Evolutionary conservation across 2,797 vertebrate species (phyloP).

Genomic region (Amphiprion clarkii): DNA sequence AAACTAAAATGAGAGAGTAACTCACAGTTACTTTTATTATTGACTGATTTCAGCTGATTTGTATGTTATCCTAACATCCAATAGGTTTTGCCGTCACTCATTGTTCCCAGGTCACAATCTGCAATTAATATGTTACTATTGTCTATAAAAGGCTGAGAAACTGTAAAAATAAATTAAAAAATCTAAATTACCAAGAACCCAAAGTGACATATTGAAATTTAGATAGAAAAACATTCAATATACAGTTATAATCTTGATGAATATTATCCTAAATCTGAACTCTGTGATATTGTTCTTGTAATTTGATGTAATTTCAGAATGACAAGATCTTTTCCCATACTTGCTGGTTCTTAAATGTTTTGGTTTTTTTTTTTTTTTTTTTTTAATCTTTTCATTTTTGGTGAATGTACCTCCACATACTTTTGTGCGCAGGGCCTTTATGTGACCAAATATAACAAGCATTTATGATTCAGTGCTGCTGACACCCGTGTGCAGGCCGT

Average conservation of each 20-base stretch:
- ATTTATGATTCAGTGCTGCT: constrained; percentile 25
- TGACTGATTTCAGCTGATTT: no score
- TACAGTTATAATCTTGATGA: neutral
- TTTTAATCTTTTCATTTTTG: neutral
- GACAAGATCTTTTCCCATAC: neutral
- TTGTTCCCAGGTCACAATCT: no score
- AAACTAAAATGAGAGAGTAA: no score
- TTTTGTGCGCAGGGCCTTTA: neutral
- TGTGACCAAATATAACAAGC: constrained; percentile 28
- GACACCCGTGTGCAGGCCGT: constrained; percentile 34
- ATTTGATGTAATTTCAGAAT: no score
- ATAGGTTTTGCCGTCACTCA: no score
- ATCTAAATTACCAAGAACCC: neutral
- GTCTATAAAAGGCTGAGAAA: no score
- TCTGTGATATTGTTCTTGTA: no score
- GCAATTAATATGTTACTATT: no score
- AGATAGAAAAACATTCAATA: neutral
- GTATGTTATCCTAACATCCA: no score
- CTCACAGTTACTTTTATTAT: no score
- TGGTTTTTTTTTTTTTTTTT: neutral
- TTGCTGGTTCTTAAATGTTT: neutral
- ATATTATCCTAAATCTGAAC: neutral
- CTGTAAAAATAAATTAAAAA: neutral
- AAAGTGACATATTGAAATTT: neutral
- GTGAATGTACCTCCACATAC: neutral